These are phyloP conservation scores for Tetrao urogallus DNA, from an alignment of 2,113 vertebrate species.

Conservation along the genomic window DNA sequence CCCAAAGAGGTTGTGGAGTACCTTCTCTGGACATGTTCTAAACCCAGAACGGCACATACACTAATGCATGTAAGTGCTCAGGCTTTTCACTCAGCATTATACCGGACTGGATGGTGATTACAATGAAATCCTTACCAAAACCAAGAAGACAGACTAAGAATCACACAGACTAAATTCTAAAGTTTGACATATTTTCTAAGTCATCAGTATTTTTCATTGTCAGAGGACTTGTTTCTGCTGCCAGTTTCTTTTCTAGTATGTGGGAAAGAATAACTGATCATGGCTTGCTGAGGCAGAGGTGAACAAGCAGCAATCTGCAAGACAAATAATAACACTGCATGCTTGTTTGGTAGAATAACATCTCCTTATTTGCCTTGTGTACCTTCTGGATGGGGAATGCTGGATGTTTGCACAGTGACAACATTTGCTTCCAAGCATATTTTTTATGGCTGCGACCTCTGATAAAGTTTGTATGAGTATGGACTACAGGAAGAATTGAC, in stretches of 20 bases:
- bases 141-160: neutral
- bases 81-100: neutral
- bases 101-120: neutral
- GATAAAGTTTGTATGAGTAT: fast-evolving
- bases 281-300: neutral
- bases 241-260: fast-evolving
- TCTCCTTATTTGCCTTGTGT: neutral
- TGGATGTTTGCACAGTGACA: neutral
- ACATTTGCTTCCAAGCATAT: neutral
- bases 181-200: neutral
- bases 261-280: neutral
- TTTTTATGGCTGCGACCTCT: neutral
- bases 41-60: neutral
- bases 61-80: neutral
- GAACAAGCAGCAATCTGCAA: fast-evolving
- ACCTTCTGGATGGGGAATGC: neutral
- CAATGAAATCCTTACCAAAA: neutral
- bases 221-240: neutral
- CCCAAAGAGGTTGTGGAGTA: too few relatives aligned
- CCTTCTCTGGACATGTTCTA: too few relatives aligned
- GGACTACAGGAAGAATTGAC: fast-evolving
- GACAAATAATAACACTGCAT: fast-evolving
- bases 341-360: neutral
- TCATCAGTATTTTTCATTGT: neutral
- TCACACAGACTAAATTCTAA: neutral